phyloP scores from a whole-genome alignment of 2,797 vertebrate species.

The Denticeps clupeoides region DNA sequence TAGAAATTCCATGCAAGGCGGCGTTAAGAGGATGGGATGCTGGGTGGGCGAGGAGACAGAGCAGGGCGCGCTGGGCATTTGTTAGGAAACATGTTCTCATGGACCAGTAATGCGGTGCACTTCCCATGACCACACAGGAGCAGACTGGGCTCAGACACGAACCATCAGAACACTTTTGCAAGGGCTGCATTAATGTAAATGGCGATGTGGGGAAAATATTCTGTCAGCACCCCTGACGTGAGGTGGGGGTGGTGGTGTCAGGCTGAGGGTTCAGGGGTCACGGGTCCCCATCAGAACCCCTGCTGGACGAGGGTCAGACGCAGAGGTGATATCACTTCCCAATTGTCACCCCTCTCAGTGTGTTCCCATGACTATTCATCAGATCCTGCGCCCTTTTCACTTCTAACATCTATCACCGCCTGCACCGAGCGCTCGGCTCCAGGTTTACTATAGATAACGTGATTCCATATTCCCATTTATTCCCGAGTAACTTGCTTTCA shows the following conservation, averaged over 20 bases:
- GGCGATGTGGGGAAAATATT: conserved; percentile 26
- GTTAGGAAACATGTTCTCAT: too few species aligned
- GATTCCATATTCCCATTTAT: too few species aligned
- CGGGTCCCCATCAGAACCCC: background rate
- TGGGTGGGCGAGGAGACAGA: too few species aligned
- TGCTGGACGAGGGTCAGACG: background rate
- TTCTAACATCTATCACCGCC: background rate
- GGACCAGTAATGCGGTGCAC: too few species aligned
- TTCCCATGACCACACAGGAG: too few species aligned
- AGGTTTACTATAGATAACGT: too few species aligned
- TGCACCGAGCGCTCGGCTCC: background rate
- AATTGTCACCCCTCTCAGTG: conserved; percentile 1
- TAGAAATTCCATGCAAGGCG: background rate
- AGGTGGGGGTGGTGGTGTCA: conserved; percentile 28
- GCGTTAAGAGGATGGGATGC: background rate
- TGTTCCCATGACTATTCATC: conserved; percentile 2
- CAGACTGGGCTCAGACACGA: too few species aligned
- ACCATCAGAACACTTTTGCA: too few species aligned
- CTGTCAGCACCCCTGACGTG: conserved; percentile 29
- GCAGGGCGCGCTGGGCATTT: too few species aligned
- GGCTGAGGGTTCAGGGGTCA: background rate
- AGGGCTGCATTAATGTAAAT: background rate
- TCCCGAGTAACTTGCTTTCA: too few species aligned
- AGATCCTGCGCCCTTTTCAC: background rate
- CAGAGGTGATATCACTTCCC: background rate